A percentile compares a stretch with the other conserved stretches of the same genome.
These are phyloP conservation scores for Halcyon malimbica DNA, from an alignment of 2,113 vertebrate species.

Conservation along the genomic window DNA sequence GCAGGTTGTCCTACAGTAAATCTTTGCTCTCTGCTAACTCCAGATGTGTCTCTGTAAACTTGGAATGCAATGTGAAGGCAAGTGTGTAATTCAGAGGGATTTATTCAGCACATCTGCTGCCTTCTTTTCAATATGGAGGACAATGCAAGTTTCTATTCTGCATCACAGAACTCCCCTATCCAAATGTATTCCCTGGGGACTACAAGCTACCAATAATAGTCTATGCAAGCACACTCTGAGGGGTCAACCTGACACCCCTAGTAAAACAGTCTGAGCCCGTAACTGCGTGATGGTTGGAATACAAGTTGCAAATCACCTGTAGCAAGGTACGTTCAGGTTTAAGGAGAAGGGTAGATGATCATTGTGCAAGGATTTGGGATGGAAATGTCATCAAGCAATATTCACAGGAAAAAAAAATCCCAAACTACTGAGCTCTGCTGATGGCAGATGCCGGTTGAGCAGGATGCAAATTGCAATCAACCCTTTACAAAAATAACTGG, in stretches of 20 bases:
- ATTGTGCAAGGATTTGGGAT: background rate
- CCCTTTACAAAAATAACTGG: constrained; percentile 70
- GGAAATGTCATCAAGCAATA: constrained; percentile 64
- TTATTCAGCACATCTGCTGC: background rate
- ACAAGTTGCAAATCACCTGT: background rate
- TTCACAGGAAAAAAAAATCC: constrained; percentile 28
- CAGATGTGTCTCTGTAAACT: background rate
- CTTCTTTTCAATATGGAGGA: background rate
- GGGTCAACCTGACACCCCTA: accelerated
- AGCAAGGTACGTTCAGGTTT: background rate
- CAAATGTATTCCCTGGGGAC: background rate
- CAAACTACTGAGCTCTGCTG: constrained; percentile 25
- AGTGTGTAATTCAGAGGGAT: accelerated
- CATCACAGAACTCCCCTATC: background rate
- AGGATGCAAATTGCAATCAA: constrained; percentile 73
- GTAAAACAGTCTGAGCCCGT: background rate
- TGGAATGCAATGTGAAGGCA: background rate
- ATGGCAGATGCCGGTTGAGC: constrained; percentile 66
- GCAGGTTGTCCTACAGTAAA: background rate
- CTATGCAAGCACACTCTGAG: background rate
- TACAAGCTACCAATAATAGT: background rate
- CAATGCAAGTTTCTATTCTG: background rate
- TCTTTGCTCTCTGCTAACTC: background rate
- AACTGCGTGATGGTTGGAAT: background rate
- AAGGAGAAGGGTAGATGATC: background rate